Conservation (phyloP, 2,113 vertebrate species). For the Chamaea fasciata region DNA sequence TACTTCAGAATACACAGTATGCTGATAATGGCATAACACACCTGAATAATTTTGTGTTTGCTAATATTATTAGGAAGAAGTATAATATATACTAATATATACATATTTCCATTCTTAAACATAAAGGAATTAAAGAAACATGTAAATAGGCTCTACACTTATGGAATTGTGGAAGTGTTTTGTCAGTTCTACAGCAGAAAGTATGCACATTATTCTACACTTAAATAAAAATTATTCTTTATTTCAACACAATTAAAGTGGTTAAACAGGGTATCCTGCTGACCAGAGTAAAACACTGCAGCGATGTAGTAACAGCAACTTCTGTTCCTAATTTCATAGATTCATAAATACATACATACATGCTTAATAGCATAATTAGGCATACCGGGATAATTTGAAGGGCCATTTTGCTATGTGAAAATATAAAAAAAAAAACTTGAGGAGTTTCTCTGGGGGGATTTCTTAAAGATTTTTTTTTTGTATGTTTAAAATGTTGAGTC, state of each 20-base stretch:
- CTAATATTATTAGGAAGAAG: not conserved
- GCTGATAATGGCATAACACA: not conserved
- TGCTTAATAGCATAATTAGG: not conserved
- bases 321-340: not conserved
- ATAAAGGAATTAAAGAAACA: not conserved
- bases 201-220: not conserved
- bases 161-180: not conserved
- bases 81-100: not conserved
- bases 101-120: not conserved
- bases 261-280: not conserved
- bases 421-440: not conserved
- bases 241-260: not conserved
- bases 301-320: not conserved
- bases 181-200: not conserved
- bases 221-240: not conserved
- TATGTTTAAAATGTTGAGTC: not conserved
- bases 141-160: not conserved
- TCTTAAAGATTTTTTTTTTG: not conserved
- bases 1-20: not conserved
- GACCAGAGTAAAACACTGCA: not conserved
- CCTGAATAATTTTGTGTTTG: not conserved
- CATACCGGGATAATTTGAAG: not conserved
- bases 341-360: not conserved
- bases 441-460: not conserved
- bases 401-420: not conserved